A percentile compares a stretch with the other conserved stretches of the same genome.
These are phyloP conservation scores for Halcyon chelicuti DNA, from an alignment of 2,797 vertebrate species.

Conservation along the genomic window DNA sequence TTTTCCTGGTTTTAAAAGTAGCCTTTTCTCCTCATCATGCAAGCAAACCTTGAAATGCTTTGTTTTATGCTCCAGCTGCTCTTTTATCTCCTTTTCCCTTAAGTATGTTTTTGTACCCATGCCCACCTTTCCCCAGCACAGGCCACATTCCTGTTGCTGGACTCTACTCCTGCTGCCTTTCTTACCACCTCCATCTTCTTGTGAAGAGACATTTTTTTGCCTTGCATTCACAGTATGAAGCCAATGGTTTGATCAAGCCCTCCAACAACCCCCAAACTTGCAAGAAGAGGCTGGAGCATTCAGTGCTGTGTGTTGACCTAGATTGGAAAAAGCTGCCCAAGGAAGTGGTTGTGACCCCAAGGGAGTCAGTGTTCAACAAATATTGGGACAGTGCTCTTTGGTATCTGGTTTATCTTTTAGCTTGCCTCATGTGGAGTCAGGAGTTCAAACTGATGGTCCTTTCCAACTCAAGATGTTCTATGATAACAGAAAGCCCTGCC, in stretches of 20 bases:
- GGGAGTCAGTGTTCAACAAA: neutral
- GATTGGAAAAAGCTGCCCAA: neutral
- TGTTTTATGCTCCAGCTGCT: neutral
- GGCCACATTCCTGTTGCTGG: neutral
- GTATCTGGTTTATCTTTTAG: neutral
- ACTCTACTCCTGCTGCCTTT: neutral
- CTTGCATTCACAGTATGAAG: neutral
- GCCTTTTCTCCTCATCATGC: neutral
- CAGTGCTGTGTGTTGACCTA: no score
- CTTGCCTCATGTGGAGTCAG: neutral
- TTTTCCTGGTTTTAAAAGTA: neutral
- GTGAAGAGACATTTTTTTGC: neutral
- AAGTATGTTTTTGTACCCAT: neutral
- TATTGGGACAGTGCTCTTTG: neutral
- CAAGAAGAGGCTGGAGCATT: neutral
- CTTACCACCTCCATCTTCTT: neutral
- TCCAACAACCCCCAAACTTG: neutral
- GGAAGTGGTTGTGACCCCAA: neutral
- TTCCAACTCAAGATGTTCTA: neutral
- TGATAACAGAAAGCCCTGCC: neutral
- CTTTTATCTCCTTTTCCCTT: neutral
- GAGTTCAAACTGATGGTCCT: neutral
- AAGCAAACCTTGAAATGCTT: neutral
- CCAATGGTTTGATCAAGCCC: neutral
- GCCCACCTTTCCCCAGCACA: neutral